These are phyloP conservation scores for Cataglyphis livida DNA, from an alignment of 2,888 invertebrate species.

Conservation along the genomic window DNA sequence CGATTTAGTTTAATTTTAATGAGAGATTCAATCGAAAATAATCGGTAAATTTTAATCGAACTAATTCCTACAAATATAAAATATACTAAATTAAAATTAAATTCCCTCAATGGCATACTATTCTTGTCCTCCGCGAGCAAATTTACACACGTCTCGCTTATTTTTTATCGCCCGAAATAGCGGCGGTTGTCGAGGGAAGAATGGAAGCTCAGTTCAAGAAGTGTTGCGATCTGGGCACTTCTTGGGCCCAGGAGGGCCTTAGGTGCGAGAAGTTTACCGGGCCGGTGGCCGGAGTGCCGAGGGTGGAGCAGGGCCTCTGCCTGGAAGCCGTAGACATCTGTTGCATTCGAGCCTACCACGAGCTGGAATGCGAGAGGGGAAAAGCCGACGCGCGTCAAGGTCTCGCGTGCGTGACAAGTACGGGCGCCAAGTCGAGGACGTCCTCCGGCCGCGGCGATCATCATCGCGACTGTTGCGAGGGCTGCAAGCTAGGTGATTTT, in stretches of 20 bases:
- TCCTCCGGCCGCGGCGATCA: constrained; percentile 76
- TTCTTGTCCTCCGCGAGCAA: neutral
- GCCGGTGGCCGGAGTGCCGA: constrained; percentile 87
- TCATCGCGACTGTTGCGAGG: constrained; percentile 83
- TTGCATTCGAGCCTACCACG: constrained; percentile 86
- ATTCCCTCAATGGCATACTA: neutral
- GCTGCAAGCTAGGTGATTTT: constrained; percentile 81
- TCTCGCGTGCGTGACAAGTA: constrained; percentile 81
- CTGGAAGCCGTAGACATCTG: constrained; percentile 89
- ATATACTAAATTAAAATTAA: neutral
- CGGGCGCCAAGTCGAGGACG: constrained; percentile 43
- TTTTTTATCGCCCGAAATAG: constrained; percentile 30
- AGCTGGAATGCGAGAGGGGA: constrained; percentile 86
- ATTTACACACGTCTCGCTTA: neutral
- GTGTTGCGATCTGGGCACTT: constrained; percentile 87
- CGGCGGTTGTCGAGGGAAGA: constrained; percentile 59
- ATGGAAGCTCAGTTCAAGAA: constrained; percentile 80
- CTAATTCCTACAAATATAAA: neutral
- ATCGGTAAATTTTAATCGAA: neutral
- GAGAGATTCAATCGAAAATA: neutral
- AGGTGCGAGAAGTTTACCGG: constrained; percentile 86
- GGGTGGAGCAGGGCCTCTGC: constrained; percentile 88
- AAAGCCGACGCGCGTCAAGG: constrained; percentile 86
- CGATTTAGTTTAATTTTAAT: neutral
- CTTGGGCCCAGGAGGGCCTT: constrained; percentile 86